A percentile compares a stretch with the other conserved stretches of the same genome.
These are phyloP conservation scores for Cotesia congregata DNA, from an alignment of 2,888 invertebrate genomes.

Conservation along the genomic window DNA sequence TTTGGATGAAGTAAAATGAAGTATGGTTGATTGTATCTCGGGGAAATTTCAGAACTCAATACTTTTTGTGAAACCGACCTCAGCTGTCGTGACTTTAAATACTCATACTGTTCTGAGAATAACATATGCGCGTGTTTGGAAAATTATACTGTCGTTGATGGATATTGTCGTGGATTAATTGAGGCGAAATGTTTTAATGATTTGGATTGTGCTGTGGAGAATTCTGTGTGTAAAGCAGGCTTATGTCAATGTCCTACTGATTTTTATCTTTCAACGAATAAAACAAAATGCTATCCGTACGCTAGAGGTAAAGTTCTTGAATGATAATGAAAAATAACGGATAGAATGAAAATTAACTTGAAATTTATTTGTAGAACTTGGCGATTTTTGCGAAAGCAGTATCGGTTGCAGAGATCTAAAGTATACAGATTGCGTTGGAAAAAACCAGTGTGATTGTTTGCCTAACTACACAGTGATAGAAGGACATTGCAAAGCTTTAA, in stretches of 20 bases:
- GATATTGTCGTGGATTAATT: neutral
- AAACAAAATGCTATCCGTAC: neutral
- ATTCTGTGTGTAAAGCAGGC: neutral
- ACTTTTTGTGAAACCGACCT: neutral
- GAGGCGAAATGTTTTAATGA: neutral
- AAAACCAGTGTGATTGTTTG: too few species aligned
- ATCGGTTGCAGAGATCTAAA: too few species aligned
- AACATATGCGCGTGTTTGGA: neutral
- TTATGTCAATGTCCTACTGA: neutral
- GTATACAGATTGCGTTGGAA: too few species aligned
- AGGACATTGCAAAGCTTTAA: too few species aligned
- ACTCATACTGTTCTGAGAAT: neutral
- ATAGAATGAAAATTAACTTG: too few species aligned
- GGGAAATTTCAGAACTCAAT: neutral
- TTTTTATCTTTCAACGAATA: neutral
- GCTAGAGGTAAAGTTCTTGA: too few species aligned
- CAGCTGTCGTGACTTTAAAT: neutral
- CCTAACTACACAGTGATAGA: too few species aligned
- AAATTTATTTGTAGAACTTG: too few species aligned
- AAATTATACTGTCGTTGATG: neutral
- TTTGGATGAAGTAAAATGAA: neutral
- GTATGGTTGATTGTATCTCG: neutral
- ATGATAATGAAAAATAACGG: too few species aligned
- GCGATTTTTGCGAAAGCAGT: too few species aligned
- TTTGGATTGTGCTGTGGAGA: neutral